Evolutionary conservation across 2,888 invertebrate species (phyloP).

Genomic region (Athalia rosae): DNA sequence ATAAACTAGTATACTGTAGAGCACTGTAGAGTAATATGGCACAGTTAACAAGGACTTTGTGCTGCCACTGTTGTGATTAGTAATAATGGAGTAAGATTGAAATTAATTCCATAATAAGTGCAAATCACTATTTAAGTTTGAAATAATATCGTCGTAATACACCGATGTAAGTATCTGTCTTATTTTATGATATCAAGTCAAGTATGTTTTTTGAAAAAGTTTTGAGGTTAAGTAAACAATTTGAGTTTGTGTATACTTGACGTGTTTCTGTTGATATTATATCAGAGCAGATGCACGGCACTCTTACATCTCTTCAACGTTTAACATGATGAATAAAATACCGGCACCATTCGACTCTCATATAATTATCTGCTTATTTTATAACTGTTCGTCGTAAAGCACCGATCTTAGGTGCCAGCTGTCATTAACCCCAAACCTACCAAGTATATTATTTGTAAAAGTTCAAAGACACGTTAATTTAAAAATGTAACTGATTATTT

Average conservation of each 20-base stretch:
- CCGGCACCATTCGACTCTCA: no score
- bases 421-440: no score
- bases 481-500: no score
- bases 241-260: constrained; percentile 1
- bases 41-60: constrained; percentile 1
- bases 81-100: neutral
- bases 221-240: constrained; percentile 33
- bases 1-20: neutral
- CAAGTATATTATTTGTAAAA: no score
- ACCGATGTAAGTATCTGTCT: constrained; percentile 6
- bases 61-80: neutral
- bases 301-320: no score
- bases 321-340: no score
- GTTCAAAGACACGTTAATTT: no score
- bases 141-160: neutral
- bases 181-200: neutral
- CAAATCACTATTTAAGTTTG: neutral
- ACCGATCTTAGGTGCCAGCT: no score
- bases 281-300: no score
- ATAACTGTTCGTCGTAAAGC: no score
- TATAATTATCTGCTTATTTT: no score
- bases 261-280: neutral
- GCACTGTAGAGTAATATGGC: neutral
- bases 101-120: neutral
- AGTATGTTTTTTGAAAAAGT: neutral